A percentile compares a stretch with the other conserved stretches of the same genome.
Conservation (phyloP, 2,888 invertebrate species). For the Athalia cordata region DNA sequence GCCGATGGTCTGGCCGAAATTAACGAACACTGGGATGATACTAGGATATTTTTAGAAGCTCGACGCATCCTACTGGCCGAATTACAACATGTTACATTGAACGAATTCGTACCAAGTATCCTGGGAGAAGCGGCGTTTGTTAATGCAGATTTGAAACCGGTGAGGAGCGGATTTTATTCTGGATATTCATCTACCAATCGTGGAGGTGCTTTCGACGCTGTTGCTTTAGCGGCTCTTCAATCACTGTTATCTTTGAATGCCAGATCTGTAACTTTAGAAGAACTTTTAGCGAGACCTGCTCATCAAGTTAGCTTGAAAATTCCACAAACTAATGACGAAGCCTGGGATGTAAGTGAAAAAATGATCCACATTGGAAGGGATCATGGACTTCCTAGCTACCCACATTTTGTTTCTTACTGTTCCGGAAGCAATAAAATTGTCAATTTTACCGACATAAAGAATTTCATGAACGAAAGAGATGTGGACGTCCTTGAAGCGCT, state of each 20-base stretch:
- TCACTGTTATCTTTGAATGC: constrained; percentile 84
- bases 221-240: constrained; percentile 84
- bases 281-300: constrained; percentile 80
- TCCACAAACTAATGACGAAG: constrained; percentile 73
- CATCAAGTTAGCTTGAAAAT: constrained; percentile 78
- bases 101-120: constrained; percentile 87
- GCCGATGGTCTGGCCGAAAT: constrained; percentile 81
- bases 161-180: constrained; percentile 83
- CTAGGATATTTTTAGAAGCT: constrained; percentile 84
- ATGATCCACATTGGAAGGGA: constrained; percentile 83
- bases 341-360: constrained; percentile 69
- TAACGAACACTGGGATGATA: constrained; percentile 88
- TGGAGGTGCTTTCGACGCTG: constrained; percentile 86
- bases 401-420: constrained; percentile 80
- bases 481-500: constrained; percentile 57
- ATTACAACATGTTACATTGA: constrained; percentile 89
- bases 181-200: constrained; percentile 89
- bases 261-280: constrained; percentile 74
- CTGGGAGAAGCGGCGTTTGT: constrained; percentile 82
- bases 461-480: constrained; percentile 58
- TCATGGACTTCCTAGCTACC: constrained; percentile 87
- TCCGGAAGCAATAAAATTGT: constrained; percentile 52
- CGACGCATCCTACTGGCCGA: constrained; percentile 85
- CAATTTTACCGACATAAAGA: constrained; percentile 61
- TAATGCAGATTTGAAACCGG: constrained; percentile 78